Evolutionary conservation across 2,888 invertebrate genomes (phyloP).

Genomic region (Mystacides longicornis): DNA sequence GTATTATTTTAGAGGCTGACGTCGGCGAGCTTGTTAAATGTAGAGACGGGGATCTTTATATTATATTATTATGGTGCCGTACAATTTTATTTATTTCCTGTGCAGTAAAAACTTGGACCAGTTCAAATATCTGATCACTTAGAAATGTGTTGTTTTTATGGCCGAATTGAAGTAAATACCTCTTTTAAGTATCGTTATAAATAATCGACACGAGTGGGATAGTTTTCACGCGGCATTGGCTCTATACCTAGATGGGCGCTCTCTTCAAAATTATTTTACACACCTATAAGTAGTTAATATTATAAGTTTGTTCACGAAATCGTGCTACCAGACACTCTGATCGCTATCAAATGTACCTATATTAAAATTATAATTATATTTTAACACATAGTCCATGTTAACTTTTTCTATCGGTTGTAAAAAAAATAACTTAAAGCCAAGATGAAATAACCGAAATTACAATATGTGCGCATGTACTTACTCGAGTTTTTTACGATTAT

Average conservation of each 20-base stretch:
- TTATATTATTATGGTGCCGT: too few species aligned
- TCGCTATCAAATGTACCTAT: constrained; percentile 1
- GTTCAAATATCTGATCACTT: neutral
- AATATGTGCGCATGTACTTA: constrained; percentile 3
- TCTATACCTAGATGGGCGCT: too few species aligned
- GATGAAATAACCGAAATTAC: neutral
- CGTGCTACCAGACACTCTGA: constrained; percentile 3
- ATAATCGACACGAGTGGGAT: neutral
- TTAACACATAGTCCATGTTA: neutral
- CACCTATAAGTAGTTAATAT: neutral
- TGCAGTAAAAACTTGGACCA: neutral
- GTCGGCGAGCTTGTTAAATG: too few species aligned
- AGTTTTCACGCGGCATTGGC: neutral
- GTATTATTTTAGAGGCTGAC: too few species aligned
- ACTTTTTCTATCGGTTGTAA: neutral
- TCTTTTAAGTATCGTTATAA: neutral
- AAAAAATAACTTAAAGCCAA: neutral
- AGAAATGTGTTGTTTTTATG: neutral
- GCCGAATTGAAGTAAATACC: neutral
- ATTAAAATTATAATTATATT: constrained; percentile 8
- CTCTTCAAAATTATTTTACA: neutral
- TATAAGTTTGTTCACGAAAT: constrained; percentile 7
- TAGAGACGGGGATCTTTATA: too few species aligned
- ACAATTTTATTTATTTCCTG: too few species aligned
- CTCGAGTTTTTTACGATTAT: constrained; percentile 14